A percentile compares a stretch with the other conserved stretches of the same genome.
These are phyloP conservation scores for Steinernema scapterisci DNA, from an alignment of 2,888 invertebrate genomes.

Conservation along the genomic window DNA sequence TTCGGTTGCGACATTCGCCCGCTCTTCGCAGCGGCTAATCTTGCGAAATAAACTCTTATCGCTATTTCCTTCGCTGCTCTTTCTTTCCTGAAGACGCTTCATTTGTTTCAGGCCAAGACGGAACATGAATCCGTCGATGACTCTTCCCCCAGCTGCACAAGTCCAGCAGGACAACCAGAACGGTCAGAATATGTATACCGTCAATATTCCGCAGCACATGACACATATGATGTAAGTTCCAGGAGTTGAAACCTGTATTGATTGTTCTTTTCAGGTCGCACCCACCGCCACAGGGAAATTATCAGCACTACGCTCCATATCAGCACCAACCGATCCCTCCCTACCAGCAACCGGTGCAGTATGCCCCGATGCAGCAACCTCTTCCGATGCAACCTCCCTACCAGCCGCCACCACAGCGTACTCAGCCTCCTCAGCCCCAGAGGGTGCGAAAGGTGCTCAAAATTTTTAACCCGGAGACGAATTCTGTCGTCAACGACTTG, in stretches of 20 bases:
- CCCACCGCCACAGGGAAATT: not conserved
- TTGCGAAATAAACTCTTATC: not conserved
- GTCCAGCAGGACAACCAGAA: conserved; percentile 15
- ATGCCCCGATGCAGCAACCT: not conserved
- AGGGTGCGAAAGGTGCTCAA: conserved; percentile 18
- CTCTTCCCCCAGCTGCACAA: conserved; percentile 3
- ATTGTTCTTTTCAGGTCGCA: not conserved
- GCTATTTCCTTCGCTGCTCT: not conserved
- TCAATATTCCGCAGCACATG: conserved; percentile 13
- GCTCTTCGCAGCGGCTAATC: not conserved
- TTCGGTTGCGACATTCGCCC: not conserved
- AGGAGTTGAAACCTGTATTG: not conserved
- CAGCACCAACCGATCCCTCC: not conserved
- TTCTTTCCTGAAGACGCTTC: not conserved
- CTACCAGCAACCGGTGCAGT: not conserved
- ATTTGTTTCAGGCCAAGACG: conserved; percentile 8
- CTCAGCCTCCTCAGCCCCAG: not conserved
- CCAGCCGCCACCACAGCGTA: not conserved
- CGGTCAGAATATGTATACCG: not conserved
- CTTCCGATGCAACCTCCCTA: not conserved
- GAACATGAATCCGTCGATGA: not conserved
- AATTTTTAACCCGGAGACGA: conserved; percentile 8
- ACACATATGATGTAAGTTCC: conserved; percentile 19
- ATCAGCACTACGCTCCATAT: not conserved
- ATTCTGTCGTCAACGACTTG: not conserved